Evolutionary conservation across 1,140 invertebrate species (phyloP).

Genomic region (Galleria mellonella): DNA sequence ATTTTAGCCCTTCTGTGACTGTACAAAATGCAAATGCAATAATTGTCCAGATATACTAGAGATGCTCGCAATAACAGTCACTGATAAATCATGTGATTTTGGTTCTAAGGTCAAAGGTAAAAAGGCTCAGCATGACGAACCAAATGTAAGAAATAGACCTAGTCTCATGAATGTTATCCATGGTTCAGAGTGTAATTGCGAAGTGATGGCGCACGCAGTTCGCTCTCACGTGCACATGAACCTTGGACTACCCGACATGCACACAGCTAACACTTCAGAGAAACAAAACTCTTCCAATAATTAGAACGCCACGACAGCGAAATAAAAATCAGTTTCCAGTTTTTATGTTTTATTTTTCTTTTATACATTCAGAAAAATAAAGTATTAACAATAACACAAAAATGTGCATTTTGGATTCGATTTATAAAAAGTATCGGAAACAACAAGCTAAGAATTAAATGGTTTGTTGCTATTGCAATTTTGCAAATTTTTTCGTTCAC

Average conservation of each 20-base stretch:
- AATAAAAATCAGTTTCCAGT: background rate
- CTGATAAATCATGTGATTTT: conserved; percentile 15
- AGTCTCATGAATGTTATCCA: conserved; percentile 18
- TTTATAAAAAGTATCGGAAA: conserved; percentile 3
- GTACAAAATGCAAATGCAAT: conserved; percentile 20
- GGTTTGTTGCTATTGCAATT: conserved; percentile 8
- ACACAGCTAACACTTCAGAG: background rate
- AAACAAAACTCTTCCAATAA: background rate
- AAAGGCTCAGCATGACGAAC: conserved; percentile 7
- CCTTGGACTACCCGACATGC: conserved; percentile 7
- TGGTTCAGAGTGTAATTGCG: conserved; percentile 23
- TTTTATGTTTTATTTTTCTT: conserved; percentile 1
- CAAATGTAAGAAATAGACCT: background rate
- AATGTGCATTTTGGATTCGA: conserved; percentile 2
- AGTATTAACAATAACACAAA: background rate
- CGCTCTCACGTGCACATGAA: conserved; percentile 22
- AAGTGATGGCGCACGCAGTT: conserved; percentile 24
- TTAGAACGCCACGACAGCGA: background rate
- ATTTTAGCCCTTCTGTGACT: conserved; percentile 40
- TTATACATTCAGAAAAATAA: background rate
- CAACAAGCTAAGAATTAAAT: conserved; percentile 8
- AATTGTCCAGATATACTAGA: conserved; percentile 29
- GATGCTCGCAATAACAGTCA: conserved; percentile 17
- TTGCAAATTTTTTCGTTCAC: conserved; percentile 11
- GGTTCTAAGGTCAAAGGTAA: conserved; percentile 10